phyloP scores from a whole-genome alignment of 1,140 invertebrate genomes.

The Hermetia illucens region DNA sequence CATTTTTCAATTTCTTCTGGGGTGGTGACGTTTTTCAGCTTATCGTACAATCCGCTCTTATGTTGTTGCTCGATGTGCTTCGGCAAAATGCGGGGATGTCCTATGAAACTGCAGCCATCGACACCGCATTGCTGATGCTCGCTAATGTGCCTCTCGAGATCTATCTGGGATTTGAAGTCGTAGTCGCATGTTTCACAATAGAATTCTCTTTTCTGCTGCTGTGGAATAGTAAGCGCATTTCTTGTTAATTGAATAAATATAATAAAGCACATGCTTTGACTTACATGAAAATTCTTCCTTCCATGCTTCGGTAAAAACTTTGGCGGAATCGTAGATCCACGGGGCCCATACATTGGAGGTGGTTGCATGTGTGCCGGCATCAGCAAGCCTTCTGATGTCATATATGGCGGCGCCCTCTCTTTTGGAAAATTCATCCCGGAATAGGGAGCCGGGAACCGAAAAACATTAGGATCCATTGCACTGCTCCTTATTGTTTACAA shows the following conservation, averaged over 20 bases:
- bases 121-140: constrained; percentile 61
- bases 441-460: no score
- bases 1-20: constrained; percentile 71
- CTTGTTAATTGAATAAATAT: constrained; percentile 6
- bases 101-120: constrained; percentile 67
- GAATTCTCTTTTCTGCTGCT: constrained; percentile 7
- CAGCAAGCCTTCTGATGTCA: no score
- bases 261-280: not conserved
- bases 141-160: constrained; percentile 45
- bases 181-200: constrained; percentile 67
- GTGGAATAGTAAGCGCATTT: constrained; percentile 5
- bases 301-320: constrained; percentile 11
- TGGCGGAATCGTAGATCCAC: constrained; percentile 24
- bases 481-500: no score
- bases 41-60: constrained; percentile 57
- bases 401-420: no score
- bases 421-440: no score
- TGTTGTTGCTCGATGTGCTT: constrained; percentile 73
- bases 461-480: no score
- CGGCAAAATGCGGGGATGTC: constrained; percentile 60
- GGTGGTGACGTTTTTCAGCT: constrained; percentile 54
- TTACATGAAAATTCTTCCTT: not conserved
- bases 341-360: constrained; percentile 30
- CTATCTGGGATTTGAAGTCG: constrained; percentile 42
- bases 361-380: constrained; percentile 23